Percentiles rank a stretch among this genome's conserved stretches.
Conservation (phyloP, 2,113 vertebrate species). For the Aepyceros melampus region DNA sequence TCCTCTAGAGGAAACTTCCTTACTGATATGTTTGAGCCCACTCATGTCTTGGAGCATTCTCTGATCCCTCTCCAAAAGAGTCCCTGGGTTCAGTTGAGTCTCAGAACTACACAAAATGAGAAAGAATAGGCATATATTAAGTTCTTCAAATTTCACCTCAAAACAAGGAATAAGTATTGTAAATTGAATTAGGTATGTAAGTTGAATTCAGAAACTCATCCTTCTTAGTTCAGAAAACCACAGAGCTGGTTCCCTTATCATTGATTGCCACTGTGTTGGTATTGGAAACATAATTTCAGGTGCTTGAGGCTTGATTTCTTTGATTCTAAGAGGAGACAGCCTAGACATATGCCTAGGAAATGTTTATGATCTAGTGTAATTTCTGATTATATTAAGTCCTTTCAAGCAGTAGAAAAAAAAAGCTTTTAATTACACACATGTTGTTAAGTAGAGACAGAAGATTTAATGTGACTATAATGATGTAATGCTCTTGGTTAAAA, state of each 20-base stretch:
- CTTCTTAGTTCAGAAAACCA: neutral
- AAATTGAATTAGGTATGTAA: no score
- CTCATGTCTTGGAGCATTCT: no score
- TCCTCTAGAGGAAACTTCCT: no score
- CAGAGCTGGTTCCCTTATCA: neutral
- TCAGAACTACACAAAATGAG: no score
- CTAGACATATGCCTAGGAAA: no score
- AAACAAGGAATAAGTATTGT: no score
- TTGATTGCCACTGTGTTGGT: neutral
- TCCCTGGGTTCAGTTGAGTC: no score
- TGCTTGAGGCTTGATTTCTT: neutral
- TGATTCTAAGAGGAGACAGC: neutral
- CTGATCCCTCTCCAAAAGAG: no score
- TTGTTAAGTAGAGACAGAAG: neutral
- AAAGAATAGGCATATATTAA: no score
- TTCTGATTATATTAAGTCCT: neutral
- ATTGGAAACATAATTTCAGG: neutral
- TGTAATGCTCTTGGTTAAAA: neutral
- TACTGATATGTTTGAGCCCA: no score
- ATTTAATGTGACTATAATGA: neutral
- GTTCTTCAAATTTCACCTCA: no score
- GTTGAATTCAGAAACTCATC: no score
- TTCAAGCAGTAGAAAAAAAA: neutral
- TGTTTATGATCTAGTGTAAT: neutral
- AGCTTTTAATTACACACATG: neutral